These are phyloP conservation scores for Alethe castanea DNA, from an alignment of 2,113 vertebrate species.

Conservation along the genomic window DNA sequence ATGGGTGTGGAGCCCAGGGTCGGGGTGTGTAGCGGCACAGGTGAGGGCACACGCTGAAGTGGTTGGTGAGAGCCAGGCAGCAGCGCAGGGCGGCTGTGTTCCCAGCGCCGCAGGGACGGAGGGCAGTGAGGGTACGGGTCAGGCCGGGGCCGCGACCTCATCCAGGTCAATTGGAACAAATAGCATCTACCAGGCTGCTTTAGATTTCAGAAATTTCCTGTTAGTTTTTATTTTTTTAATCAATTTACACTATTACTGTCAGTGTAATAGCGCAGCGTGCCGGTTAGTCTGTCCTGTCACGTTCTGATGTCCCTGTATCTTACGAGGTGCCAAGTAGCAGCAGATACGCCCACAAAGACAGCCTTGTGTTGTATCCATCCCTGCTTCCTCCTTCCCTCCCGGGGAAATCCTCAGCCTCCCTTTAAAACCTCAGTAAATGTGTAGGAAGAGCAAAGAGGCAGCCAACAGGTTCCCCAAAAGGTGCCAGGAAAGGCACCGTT, in stretches of 20 bases:
- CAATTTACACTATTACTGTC: background rate
- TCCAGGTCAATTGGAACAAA: background rate
- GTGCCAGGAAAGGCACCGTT: rapidly evolving
- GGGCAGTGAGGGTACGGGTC: rapidly evolving
- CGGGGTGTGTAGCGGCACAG: background rate
- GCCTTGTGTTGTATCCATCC: background rate
- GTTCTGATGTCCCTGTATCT: background rate
- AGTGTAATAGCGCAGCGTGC: rapidly evolving
- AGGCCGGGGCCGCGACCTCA: rapidly evolving
- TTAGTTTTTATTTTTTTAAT: rapidly evolving
- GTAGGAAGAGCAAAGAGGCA: background rate
- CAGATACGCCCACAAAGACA: rapidly evolving
- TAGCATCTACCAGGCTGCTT: background rate
- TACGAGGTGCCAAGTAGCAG: background rate
- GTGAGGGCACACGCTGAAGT: background rate
- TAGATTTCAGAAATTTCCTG: background rate
- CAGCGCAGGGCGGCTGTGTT: rapidly evolving
- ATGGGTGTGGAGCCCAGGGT: background rate
- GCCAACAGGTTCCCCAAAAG: rapidly evolving
- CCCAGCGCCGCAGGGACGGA: rapidly evolving
- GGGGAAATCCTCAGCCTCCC: background rate
- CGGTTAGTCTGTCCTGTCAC: background rate
- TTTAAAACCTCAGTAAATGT: background rate
- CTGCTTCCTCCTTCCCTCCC: background rate
- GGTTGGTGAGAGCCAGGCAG: rapidly evolving